phyloP scores from a whole-genome alignment of 2,888 invertebrate genomes.

The Ganaspis brasiliensis region DNA sequence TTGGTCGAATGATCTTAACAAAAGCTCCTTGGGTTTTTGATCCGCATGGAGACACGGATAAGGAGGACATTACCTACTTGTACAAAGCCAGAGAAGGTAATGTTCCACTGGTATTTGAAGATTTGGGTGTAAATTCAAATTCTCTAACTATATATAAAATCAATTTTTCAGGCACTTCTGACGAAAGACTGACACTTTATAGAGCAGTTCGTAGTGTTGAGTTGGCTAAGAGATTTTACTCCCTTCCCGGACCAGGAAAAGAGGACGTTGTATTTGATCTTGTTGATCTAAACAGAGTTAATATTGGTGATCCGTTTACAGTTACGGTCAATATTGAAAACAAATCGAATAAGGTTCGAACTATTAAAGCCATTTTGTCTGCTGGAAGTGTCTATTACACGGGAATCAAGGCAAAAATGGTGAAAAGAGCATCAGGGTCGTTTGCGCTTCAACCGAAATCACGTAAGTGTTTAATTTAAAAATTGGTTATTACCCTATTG shows the following conservation, averaged over 20 bases:
- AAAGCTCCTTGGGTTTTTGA: constrained; percentile 89
- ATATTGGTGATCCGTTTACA: constrained; percentile 87
- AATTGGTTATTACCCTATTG: too few relatives aligned
- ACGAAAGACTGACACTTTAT: constrained; percentile 88
- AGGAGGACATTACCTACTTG: constrained; percentile 86
- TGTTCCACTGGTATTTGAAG: too few relatives aligned
- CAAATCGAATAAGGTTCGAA: constrained; percentile 83
- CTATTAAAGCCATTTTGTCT: constrained; percentile 86
- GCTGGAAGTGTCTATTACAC: constrained; percentile 89
- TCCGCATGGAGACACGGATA: constrained; percentile 87
- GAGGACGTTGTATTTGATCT: constrained; percentile 85
- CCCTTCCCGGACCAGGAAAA: constrained; percentile 82
- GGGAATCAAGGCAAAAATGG: constrained; percentile 86
- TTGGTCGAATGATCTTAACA: constrained; percentile 88
- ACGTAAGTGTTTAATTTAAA: constrained; percentile 81
- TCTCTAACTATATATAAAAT: not conserved
- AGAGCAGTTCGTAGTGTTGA: constrained; percentile 88
- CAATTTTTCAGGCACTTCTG: constrained; percentile 82
- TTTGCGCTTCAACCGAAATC: constrained; percentile 85
- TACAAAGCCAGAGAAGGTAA: constrained; percentile 88
- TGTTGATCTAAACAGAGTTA: constrained; percentile 86
- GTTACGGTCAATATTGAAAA: constrained; percentile 86
- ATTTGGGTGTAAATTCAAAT: not conserved
- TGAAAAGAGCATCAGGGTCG: constrained; percentile 87
- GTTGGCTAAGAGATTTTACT: constrained; percentile 86